Base-by-base conservation (phyloP, 2,888 invertebrate genomes). In the Chromoteleia sp. region DNA sequence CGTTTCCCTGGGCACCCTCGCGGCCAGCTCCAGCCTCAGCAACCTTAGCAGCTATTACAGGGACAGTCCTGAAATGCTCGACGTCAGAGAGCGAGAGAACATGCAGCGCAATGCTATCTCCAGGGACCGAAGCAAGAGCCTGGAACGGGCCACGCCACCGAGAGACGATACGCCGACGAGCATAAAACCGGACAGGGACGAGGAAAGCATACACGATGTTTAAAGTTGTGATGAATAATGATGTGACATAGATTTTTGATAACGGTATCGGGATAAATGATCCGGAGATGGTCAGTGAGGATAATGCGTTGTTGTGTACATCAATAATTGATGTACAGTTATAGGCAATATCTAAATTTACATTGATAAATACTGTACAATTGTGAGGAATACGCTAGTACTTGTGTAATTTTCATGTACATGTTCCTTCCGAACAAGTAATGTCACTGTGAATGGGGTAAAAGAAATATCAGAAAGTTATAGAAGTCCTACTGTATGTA, bases 1-100 rank as follows among this genome's bases (percentile, higher is more conserved):
- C 68, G 94, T 95, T 30, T 95, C 95, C 86, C 92, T 95, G 12
- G 94, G 94, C 21, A 93, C 94, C 7, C 92, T 95, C 12, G 95
- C 96, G 8, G 96, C 94, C 73, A 95, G 96, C 83, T 95, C 91
- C 33, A 90, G 88, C 30, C 83, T 91, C 19, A 89, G 90, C 19
- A 89, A 84, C 52, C 85, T 91, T 25, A 89, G 90, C 85, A 90
- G 87, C 78, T 90, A 89, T 75, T 90, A 91, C 83, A 84, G 89
- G 29, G 91, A 90, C 81, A 88, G 89, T 52, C 88, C 89, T 0
- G 90, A 90, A 43, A 86, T 88, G 15, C 54, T 86, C 50, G 90
- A 90, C 12, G 85, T 86, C 1, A 63, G 88, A 41, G 88, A 87
- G 58, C 80, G 86, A n/a, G 86, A 87, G 33, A 86, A 82, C 61